A percentile compares a stretch with the other conserved stretches of the same genome.
Evolutionary conservation across 30 jellyfish, hydroid and myxozoan genomes (phyloP).

Genomic region (Aurelia aurita): DNA sequence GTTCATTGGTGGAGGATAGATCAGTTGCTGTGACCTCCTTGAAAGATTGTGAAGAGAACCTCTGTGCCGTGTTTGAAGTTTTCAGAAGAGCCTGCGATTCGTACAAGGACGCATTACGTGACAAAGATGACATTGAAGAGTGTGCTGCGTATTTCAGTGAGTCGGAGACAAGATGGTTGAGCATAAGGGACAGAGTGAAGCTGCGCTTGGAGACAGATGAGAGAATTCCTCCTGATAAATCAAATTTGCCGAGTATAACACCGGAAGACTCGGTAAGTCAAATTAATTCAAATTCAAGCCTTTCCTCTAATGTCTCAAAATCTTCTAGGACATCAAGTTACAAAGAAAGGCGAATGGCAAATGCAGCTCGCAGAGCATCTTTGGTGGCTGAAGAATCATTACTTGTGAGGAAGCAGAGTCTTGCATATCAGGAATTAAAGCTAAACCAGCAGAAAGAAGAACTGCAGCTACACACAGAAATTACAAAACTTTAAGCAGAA

Average conservation of each 20-base stretch:
- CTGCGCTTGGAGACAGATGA: slow-evolving; percentile 1
- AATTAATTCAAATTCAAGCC: not conserved
- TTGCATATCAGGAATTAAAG: slow-evolving; percentile 4
- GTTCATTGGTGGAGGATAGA: no score
- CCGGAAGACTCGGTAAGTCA: slow-evolving; percentile 43
- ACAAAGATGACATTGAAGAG: slow-evolving; percentile 35
- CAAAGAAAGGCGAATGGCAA: not conserved
- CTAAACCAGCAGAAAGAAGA: slow-evolving; percentile 9
- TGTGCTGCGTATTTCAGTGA: slow-evolving; percentile 23
- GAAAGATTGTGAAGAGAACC: slow-evolving; percentile 3
- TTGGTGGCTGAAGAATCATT: slow-evolving; percentile 21
- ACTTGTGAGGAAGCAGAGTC: not conserved
- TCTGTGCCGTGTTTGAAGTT: not conserved
- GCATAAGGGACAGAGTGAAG: slow-evolving; percentile 14
- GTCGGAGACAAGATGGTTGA: not conserved
- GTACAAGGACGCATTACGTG: slow-evolving; percentile 2
- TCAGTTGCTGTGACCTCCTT: not conserved
- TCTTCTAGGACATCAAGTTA: not conserved
- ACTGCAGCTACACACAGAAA: not conserved
- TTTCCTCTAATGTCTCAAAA: not conserved
- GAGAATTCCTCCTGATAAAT: slow-evolving; percentile 1
- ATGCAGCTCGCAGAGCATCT: not conserved
- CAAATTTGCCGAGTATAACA: not conserved
- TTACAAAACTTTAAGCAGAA: slow-evolving; percentile 16
- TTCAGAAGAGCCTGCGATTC: slow-evolving; percentile 13